A percentile compares a stretch with the other conserved stretches of the same genome.
phyloP scores from a whole-genome alignment of 2,113 vertebrate species.

The Hucho hucho region DNA sequence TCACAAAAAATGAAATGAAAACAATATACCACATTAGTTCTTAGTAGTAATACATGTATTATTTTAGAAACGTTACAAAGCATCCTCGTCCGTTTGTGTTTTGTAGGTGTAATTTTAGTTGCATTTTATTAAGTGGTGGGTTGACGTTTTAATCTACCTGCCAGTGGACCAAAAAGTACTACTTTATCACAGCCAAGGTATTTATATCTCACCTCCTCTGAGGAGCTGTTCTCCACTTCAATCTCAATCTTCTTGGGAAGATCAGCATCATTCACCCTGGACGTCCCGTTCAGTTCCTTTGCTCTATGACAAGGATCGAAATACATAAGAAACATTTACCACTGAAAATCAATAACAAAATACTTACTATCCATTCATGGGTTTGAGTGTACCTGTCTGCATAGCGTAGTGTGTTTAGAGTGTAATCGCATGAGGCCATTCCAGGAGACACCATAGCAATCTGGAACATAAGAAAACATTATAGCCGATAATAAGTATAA shows the following conservation, averaged over 20 bases:
- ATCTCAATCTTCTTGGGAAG: slow-evolving; percentile 37
- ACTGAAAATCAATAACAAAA: not conserved
- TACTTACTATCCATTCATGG: not conserved
- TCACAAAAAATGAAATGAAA: too few relatives aligned
- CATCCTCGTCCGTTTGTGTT: not conserved
- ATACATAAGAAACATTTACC: not conserved
- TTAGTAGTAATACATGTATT: too few relatives aligned
- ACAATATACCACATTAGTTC: too few relatives aligned
- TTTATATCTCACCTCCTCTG: slow-evolving; percentile 62
- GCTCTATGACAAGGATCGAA: slow-evolving; percentile 51
- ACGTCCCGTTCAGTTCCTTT: slow-evolving; percentile 68
- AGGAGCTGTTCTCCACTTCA: slow-evolving; percentile 39
- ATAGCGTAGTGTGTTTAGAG: slow-evolving; percentile 94
- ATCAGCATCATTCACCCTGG: slow-evolving; percentile 32
- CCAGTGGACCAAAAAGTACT: not conserved
- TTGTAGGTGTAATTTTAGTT: too few relatives aligned
- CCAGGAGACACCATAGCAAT: slow-evolving; percentile 98
- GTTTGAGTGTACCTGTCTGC: slow-evolving; percentile 86
- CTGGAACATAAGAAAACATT: slow-evolving; percentile 65
- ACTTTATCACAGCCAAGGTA: not conserved
- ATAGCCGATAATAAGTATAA: too few relatives aligned
- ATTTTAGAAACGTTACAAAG: not conserved
- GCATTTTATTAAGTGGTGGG: too few relatives aligned
- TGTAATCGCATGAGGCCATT: slow-evolving; percentile 93
- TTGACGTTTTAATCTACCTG: not conserved